Percentiles rank a stretch among this genome's conserved stretches.
Evolutionary conservation across 2,113 vertebrate genomes (phyloP).

Genomic region (Centrocercus urophasianus): DNA sequence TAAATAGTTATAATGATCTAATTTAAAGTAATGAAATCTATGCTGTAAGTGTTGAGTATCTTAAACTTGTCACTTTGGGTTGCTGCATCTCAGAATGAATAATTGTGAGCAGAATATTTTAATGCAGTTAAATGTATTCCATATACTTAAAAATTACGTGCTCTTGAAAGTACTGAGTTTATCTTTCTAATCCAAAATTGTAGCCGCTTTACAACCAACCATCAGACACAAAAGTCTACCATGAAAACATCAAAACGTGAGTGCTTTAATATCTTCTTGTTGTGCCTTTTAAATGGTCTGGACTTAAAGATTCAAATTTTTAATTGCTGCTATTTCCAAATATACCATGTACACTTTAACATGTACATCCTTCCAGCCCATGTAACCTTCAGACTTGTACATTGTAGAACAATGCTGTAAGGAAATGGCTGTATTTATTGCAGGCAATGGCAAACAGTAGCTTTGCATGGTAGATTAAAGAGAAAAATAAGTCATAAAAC

Average conservation of each 20-base stretch:
- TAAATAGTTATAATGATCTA: not conserved
- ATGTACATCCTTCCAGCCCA: not conserved
- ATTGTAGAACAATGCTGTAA: not conserved
- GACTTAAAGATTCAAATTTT: not conserved
- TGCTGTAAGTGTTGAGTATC: not conserved
- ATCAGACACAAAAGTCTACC: slow-evolving; percentile 98
- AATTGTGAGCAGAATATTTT: not conserved
- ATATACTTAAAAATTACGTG: not conserved
- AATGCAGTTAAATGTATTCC: not conserved
- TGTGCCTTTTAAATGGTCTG: not conserved
- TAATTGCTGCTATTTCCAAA: not conserved
- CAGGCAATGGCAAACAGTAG: not conserved
- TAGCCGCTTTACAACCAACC: slow-evolving; percentile 98
- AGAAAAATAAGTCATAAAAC: not conserved
- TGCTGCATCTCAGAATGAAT: not conserved
- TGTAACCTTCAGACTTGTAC: not conserved
- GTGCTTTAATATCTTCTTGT: slow-evolving; percentile 61
- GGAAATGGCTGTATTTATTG: not conserved
- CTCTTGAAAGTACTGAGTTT: not conserved
- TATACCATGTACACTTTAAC: not conserved
- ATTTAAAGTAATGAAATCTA: not conserved
- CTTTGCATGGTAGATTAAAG: not conserved
- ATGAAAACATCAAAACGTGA: slow-evolving; percentile 99
- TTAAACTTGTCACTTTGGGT: not conserved
- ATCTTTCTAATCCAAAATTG: slow-evolving; percentile 44